Conservation (phyloP, 2,888 invertebrate species). For the Netelia inedita region DNA sequence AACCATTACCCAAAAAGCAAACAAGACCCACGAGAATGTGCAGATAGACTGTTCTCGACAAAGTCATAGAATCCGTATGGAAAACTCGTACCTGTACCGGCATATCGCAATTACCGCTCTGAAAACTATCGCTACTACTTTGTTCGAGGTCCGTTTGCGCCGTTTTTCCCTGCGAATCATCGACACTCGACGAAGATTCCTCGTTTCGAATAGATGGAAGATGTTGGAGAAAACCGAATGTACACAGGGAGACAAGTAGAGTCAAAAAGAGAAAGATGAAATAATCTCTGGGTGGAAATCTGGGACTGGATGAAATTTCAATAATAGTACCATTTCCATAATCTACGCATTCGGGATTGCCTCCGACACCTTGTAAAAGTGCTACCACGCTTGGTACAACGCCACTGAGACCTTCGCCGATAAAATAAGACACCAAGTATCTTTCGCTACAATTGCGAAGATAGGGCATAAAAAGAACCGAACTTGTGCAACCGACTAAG, state of each 20-base stretch:
- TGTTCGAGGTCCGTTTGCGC: background rate
- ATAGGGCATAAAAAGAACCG: conserved; percentile 94
- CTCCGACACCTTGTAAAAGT: conserved; percentile 92
- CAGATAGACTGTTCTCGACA: conserved; percentile 37
- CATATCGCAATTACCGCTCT: background rate
- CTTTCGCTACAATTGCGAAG: conserved; percentile 91
- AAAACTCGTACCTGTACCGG: background rate
- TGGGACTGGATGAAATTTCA: conserved; percentile 85
- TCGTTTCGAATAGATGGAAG: conserved; percentile 66
- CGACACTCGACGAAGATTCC: background rate
- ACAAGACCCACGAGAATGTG: conserved; percentile 85
- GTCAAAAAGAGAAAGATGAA: conserved; percentile 89
- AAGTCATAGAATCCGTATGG: background rate
- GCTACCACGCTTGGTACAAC: conserved; percentile 92
- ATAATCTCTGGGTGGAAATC: conserved; percentile 89
- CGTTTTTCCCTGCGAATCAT: background rate
- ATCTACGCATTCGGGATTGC: conserved; percentile 86
- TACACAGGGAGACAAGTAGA: conserved; percentile 88
- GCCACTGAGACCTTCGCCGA: conserved; percentile 94
- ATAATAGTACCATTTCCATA: conserved; percentile 78
- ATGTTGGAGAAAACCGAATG: conserved; percentile 81
- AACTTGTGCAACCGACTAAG: conserved; percentile 94
- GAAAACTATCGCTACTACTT: background rate
- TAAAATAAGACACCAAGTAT: conserved; percentile 93
- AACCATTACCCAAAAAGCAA: conserved; percentile 91